These are phyloP conservation scores for Dermatophagoides farinae DNA, from an alignment of 1,140 invertebrate species.

Conservation along the genomic window DNA sequence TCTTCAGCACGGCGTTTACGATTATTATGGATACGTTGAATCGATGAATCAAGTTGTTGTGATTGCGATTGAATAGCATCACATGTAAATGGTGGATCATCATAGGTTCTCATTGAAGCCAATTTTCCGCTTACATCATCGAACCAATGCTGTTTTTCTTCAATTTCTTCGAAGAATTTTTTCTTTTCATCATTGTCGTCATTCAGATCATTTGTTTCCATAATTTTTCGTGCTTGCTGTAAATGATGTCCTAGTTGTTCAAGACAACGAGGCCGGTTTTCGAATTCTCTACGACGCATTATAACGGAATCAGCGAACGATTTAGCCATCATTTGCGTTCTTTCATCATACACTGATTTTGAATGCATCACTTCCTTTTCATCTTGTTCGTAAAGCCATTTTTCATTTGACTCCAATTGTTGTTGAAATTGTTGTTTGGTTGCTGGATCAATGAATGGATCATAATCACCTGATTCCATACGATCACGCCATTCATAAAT, in stretches of 20 bases:
- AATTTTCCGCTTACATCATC: constrained; percentile 5
- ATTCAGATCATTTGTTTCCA: not conserved
- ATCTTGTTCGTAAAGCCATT: constrained; percentile 74
- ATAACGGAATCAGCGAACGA: constrained; percentile 4
- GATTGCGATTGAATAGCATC: constrained; percentile 8
- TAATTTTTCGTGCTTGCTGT: constrained; percentile 11
- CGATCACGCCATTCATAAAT: constrained; percentile 79
- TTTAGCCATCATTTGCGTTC: constrained; percentile 36
- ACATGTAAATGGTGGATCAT: constrained; percentile 7
- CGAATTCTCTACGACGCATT: constrained; percentile 6
- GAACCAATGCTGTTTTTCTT: constrained; percentile 10
- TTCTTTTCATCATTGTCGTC: constrained; percentile 6
- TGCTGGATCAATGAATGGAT: constrained; percentile 18
- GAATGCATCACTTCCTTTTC: constrained; percentile 60
- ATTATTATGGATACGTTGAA: constrained; percentile 1
- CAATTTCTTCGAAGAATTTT: not conserved
- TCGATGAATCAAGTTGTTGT: not conserved
- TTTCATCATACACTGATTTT: constrained; percentile 53
- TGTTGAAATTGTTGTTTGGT: constrained; percentile 39
- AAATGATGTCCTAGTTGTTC: constrained; percentile 13
- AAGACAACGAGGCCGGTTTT: not conserved
- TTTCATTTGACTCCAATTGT: constrained; percentile 61
- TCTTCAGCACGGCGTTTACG: constrained; percentile 12
- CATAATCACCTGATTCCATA: constrained; percentile 30
- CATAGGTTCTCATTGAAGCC: not conserved